phyloP scores from a whole-genome alignment of 2,113 vertebrate genomes.

The Edolisoma coerulescens region DNA sequence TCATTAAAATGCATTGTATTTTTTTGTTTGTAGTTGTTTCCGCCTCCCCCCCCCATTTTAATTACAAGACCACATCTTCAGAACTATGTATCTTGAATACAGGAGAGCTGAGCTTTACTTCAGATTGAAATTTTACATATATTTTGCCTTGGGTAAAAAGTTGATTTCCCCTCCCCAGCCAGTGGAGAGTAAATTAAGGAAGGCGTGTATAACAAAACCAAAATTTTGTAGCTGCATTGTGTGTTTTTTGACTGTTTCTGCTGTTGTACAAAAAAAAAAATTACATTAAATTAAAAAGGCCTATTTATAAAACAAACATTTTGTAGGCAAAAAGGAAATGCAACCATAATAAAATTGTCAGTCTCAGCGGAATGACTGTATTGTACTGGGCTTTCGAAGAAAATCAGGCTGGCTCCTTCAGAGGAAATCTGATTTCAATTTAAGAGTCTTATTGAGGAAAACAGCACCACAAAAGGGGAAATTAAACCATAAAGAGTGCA shows the following conservation, averaged over 20 bases:
- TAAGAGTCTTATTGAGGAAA: conserved; percentile 69
- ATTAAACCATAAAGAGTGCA: conserved; percentile 80
- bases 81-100: background rate
- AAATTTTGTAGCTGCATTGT: conserved; percentile 10
- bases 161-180: background rate
- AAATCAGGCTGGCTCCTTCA: conserved; percentile 68
- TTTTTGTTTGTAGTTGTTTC: background rate
- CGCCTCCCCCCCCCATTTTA: fast-evolving
- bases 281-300: conserved; percentile 48
- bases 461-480: conserved; percentile 72
- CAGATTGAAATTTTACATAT: conserved; percentile 6
- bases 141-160: conserved; percentile 12
- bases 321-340: conserved; percentile 49
- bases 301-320: conserved; percentile 62
- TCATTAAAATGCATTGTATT: background rate
- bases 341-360: conserved; percentile 33
- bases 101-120: background rate
- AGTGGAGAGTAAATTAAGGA: background rate
- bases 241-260: conserved; percentile 17
- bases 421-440: conserved; percentile 78
- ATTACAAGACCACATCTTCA: background rate
- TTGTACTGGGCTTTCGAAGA: conserved; percentile 53
- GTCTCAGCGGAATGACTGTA: conserved; percentile 48
- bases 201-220: background rate
- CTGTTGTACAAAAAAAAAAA: conserved; percentile 9